Evolutionary conservation across 2,113 vertebrate species (phyloP).

Genomic region (Taurulus bubalis): DNA sequence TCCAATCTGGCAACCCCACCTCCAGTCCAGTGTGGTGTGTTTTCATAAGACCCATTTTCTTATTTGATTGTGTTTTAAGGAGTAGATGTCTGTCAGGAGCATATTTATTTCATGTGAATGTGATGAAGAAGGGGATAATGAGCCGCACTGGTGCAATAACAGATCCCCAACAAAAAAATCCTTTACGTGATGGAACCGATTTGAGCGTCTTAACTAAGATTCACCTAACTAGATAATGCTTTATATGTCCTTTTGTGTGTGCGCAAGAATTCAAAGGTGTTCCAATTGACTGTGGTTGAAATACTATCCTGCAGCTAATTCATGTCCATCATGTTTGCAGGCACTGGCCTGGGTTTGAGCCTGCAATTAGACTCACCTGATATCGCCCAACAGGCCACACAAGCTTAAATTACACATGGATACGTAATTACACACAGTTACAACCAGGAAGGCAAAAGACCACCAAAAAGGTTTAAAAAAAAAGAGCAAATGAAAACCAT

Average conservation of each 20-base stretch:
- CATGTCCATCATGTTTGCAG: neutral
- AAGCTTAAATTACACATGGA: neutral
- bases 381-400: neutral
- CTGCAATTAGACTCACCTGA: slow-evolving; percentile 21
- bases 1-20: slow-evolving; percentile 56
- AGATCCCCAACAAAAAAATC: neutral
- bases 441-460: neutral
- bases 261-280: neutral
- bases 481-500: neutral
- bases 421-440: neutral
- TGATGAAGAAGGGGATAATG: slow-evolving; percentile 9
- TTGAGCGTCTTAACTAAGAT: neutral
- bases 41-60: slow-evolving; percentile 60
- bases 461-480: neutral
- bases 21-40: slow-evolving; percentile 36
- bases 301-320: slow-evolving; percentile 22
- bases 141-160: neutral
- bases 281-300: slow-evolving; percentile 18
- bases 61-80: slow-evolving; percentile 57
- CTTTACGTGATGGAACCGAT: neutral
- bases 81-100: slow-evolving; percentile 25
- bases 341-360: neutral
- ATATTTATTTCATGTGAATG: slow-evolving; percentile 10
- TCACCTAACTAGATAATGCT: neutral
- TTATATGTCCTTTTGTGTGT: neutral